A percentile compares a stretch with the other conserved stretches of the same genome.
Conservation (phyloP, 2,888 invertebrate genomes). For the Rhopalosiphum nymphaeae region DNA sequence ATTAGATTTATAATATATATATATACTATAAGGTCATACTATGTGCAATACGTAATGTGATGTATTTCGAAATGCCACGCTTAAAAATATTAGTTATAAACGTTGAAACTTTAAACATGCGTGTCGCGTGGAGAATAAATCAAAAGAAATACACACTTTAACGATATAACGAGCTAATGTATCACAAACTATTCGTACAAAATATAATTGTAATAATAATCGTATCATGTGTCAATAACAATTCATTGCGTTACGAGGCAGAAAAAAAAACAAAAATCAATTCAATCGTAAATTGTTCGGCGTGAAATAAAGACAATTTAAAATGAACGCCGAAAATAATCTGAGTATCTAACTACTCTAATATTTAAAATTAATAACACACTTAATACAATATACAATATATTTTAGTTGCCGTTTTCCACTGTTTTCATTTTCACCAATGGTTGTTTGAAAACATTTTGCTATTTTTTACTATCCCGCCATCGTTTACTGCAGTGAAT, state of each 20-base stretch:
- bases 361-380: not conserved
- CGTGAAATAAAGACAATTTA: not conserved
- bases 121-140: not conserved
- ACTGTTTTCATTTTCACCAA: not conserved
- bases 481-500: not conserved
- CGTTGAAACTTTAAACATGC: slow-evolving; percentile 25
- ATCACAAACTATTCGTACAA: not conserved
- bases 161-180: not conserved
- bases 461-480: not conserved
- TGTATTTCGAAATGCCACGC: not conserved
- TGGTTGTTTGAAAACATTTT: not conserved
- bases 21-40: not conserved
- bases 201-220: not conserved
- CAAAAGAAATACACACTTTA: not conserved
- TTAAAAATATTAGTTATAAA: slow-evolving; percentile 9
- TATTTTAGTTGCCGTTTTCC: not conserved
- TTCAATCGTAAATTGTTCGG: not conserved
- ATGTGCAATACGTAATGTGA: not conserved
- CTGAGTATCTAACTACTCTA: not conserved
- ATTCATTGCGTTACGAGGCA: not conserved
- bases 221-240: not conserved
- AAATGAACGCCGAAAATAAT: not conserved
- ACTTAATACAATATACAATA: not conserved
- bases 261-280: not conserved
- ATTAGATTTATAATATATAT: not conserved